Conservation (phyloP, 2,797 vertebrate species). For the Sebastes nivosus region DNA sequence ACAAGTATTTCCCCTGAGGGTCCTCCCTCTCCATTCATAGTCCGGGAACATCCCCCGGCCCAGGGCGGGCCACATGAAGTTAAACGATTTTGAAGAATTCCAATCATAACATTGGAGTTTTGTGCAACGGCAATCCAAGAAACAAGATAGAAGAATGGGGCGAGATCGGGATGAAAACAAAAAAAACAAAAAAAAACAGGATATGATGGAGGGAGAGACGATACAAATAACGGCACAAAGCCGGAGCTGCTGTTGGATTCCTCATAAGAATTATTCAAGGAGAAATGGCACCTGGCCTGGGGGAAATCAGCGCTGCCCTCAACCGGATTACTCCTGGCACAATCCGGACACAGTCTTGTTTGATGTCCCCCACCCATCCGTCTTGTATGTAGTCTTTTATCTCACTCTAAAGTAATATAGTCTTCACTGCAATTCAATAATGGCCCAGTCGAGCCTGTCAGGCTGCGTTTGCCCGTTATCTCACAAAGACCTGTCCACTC, state of each 20-base stretch:
- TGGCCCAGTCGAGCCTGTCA: slow-evolving; percentile 94
- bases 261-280: slow-evolving; percentile 91
- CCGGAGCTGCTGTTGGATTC: slow-evolving; percentile 75
- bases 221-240: slow-evolving; percentile 72
- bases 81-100: slow-evolving; percentile 81
- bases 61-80: slow-evolving; percentile 65
- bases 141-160: slow-evolving; percentile 48
- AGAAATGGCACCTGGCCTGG: slow-evolving; percentile 91
- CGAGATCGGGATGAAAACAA: not conserved
- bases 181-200: slow-evolving; percentile 13
- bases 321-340: slow-evolving; percentile 96
- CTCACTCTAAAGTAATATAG: slow-evolving; percentile 98
- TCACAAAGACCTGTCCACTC: slow-evolving; percentile 93
- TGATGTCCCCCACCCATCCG: slow-evolving; percentile 97
- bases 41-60: slow-evolving; percentile 57
- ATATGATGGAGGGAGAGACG: slow-evolving; percentile 49
- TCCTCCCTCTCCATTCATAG: slow-evolving; percentile 60
- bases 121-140: slow-evolving; percentile 56
- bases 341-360: slow-evolving; percentile 94
- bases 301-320: slow-evolving; percentile 94
- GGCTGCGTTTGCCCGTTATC: slow-evolving; percentile 96
- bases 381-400: slow-evolving; percentile 98
- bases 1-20: slow-evolving; percentile 77
- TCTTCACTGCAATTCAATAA: slow-evolving; percentile 98
- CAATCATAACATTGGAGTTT: slow-evolving; percentile 78